phyloP scores from a whole-genome alignment of 2,113 vertebrate genomes.

The Struthidea cinerea region DNA sequence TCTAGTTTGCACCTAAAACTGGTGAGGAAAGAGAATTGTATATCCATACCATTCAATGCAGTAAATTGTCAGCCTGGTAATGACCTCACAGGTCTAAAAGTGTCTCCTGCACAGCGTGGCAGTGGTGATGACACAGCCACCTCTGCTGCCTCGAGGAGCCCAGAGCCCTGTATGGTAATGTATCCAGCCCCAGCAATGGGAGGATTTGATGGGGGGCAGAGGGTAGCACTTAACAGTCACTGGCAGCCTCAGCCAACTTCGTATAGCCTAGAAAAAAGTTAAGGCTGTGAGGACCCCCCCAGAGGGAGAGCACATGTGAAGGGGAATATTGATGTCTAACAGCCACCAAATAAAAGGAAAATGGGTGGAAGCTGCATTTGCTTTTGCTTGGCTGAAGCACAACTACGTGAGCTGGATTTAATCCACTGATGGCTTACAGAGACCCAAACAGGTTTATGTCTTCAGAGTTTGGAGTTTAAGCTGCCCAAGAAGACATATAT shows the following conservation, averaged over 20 bases:
- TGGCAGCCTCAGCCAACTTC: not conserved
- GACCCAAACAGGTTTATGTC: not conserved
- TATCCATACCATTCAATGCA: not conserved
- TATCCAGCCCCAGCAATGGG: accelerated
- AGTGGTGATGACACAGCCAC: not conserved
- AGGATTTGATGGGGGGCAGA: not conserved
- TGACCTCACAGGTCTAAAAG: not conserved
- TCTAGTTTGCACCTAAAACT: not conserved
- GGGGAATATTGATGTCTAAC: not conserved
- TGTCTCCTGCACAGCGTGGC: not conserved
- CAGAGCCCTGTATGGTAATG: not conserved
- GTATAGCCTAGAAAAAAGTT: not conserved
- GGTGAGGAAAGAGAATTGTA: not conserved
- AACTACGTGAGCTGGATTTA: not conserved
- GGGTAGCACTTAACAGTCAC: not conserved
- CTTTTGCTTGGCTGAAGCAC: not conserved
- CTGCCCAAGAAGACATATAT: not conserved
- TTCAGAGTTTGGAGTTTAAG: not conserved
- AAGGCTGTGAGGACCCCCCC: not conserved
- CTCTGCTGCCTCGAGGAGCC: not conserved
- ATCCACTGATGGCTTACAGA: not conserved
- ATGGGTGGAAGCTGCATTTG: not conserved
- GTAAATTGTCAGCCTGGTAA: not conserved
- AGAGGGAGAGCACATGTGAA: not conserved
- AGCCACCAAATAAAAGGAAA: not conserved